A percentile compares a stretch with the other conserved stretches of the same genome.
These are phyloP conservation scores for Diplodus puntazzo DNA, from an alignment of 2,797 vertebrate genomes.

Conservation along the genomic window DNA sequence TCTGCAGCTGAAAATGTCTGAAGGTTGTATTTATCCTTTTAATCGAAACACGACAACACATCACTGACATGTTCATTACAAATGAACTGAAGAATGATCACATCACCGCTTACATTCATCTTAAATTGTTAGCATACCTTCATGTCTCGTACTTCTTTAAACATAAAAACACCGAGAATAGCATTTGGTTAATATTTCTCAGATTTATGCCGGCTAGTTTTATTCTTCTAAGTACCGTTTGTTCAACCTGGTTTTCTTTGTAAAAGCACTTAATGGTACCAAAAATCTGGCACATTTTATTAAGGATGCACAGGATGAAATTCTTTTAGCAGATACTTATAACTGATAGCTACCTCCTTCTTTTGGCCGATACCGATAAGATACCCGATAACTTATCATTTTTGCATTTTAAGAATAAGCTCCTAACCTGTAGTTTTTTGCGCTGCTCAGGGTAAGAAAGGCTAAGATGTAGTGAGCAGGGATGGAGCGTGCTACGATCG, in stretches of 20 bases:
- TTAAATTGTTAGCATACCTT: neutral
- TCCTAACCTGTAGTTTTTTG: too few species aligned
- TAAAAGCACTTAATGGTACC: neutral
- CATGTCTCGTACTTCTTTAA: neutral
- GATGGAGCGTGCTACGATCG: too few species aligned
- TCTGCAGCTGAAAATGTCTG: slow-evolving; percentile 43
- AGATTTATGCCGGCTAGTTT: neutral
- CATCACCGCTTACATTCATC: neutral
- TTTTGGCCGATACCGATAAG: too few species aligned
- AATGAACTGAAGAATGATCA: neutral
- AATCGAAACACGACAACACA: neutral
- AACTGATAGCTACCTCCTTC: too few species aligned
- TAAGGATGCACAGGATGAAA: too few species aligned
- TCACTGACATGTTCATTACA: neutral
- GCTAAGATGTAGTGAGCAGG: too few species aligned
- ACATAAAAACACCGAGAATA: neutral
- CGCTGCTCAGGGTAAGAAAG: too few species aligned
- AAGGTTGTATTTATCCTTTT: slow-evolving; percentile 5
- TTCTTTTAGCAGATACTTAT: too few species aligned
- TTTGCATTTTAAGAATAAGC: too few species aligned
- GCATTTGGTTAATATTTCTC: neutral
- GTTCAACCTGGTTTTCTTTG: neutral
- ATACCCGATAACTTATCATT: too few species aligned
- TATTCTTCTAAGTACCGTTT: neutral
- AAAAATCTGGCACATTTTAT: neutral